Evolutionary conservation across 2,888 invertebrate species (phyloP).

Genomic region (Imbricaverruca yamaguchii): DNA sequence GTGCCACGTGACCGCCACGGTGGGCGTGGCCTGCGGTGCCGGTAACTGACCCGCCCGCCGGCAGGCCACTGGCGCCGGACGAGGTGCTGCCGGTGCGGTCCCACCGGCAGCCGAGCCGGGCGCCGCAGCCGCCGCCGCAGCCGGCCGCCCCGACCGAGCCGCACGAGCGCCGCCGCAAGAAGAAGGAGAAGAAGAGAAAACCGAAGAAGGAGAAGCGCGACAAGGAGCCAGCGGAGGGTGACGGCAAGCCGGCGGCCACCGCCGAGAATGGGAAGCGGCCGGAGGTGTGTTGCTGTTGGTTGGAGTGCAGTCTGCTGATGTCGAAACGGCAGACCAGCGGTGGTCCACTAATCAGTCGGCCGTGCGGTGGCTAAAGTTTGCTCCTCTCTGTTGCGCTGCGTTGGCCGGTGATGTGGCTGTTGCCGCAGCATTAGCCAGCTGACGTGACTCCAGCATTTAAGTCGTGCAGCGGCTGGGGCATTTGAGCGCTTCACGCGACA

Average conservation of each 20-base stretch:
- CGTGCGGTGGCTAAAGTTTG: too few relatives aligned
- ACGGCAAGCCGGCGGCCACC: conserved; percentile 21
- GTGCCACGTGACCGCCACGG: too few relatives aligned
- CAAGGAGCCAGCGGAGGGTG: conserved; percentile 30
- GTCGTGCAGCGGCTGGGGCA: too few relatives aligned
- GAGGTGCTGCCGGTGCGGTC: conserved; percentile 24
- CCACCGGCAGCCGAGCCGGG: conserved; percentile 4
- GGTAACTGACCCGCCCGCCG: not conserved
- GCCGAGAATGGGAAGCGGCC: not conserved
- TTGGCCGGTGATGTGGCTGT: too few relatives aligned
- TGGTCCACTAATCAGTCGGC: too few relatives aligned
- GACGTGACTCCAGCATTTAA: too few relatives aligned
- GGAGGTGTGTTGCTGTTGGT: not conserved
- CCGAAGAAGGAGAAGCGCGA: conserved; percentile 36
- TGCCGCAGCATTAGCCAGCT: too few relatives aligned
- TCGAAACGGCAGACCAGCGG: too few relatives aligned
- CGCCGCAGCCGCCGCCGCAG: not conserved
- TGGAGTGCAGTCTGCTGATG: too few relatives aligned
- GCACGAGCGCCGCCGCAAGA: conserved; percentile 35
- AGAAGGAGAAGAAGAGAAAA: conserved; percentile 49
- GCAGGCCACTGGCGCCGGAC: conserved; percentile 24
- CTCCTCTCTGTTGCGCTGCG: too few relatives aligned
- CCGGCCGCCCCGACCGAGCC: not conserved
- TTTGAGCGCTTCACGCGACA: not conserved
- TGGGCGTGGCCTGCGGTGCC: too few relatives aligned